Evolutionary conservation across 2,113 vertebrate species (phyloP), one percentile per base, ranked within the genome.

Genomic region (Gyps fulvus): DNA sequence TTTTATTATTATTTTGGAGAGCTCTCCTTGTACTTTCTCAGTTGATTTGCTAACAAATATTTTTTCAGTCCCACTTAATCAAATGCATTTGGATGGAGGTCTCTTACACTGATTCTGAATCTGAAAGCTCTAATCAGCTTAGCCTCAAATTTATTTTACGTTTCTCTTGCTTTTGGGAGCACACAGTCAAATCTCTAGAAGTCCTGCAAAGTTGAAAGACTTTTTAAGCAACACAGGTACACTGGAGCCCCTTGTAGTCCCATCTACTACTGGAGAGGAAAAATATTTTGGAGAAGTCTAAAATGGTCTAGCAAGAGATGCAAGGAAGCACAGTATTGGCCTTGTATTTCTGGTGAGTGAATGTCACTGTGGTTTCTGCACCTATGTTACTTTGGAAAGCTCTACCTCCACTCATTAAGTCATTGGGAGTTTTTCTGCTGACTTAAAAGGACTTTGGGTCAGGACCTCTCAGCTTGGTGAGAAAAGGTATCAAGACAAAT

Each of bases 61-160:
- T 83, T 72, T 72, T 90, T 66, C 74, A 87, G 63, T 12, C 36
- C 57, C 65, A 36, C 84, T 85, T 94, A 92, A 93, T 92, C 78
- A 83, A 92, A 80, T 25, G 27, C 42, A 42, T 86, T 93, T 83
- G 85, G 74, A 93, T 95, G 70, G 74, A 92, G 59, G 73, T 69
- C 13, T 82, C 38, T 49, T 47, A 58, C n/a, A 38, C 32, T 13
- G 25, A 81, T 57, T 91, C 77, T 45, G 79, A 73, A 94, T 88
- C 49, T n/a, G 73, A 86, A 93, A 93, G 54, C 74, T 83, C 54
- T 92, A 43, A 96, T 94, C 74, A 90, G 49, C 59, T 95, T 80
- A 93, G 27, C 54, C 62, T 80, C 71, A 85, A 73, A 90, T 66
- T 94, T 71, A 67, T 92, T 83, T 94, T 73, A 62, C 3, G 15